phyloP scores from a whole-genome alignment of 1,140 invertebrate genomes.

The Euwallacea similis region DNA sequence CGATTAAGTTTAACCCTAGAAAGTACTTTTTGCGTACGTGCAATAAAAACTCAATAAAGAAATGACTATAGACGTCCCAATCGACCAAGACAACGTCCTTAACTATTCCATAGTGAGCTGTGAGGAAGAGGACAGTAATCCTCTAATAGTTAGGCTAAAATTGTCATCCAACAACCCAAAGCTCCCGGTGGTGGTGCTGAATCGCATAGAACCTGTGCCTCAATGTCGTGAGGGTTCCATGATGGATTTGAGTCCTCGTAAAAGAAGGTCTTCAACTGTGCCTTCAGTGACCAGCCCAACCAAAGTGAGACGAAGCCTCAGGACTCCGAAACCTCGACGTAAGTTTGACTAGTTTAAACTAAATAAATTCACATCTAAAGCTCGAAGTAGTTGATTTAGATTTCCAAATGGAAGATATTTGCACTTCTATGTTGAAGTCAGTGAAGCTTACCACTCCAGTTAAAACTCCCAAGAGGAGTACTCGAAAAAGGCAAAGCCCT shows the following conservation, averaged over 20 bases:
- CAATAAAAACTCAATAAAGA: not conserved
- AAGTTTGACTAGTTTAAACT: not conserved
- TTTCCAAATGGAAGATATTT: not conserved
- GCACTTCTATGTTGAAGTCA: constrained; percentile 7
- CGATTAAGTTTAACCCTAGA: no score
- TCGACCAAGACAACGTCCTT: constrained; percentile 21
- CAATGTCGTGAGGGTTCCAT: not conserved
- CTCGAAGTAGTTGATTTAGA: not conserved
- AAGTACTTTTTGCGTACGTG: no score
- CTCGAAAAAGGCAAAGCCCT: not conserved
- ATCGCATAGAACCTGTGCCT: constrained; percentile 14
- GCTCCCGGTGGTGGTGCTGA: constrained; percentile 12
- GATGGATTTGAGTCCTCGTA: constrained; percentile 10
- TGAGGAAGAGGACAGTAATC: constrained; percentile 32
- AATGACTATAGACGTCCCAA: constrained; percentile 25
- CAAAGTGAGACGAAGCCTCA: constrained; percentile 10
- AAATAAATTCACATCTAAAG: no score
- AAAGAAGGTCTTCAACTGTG: constrained; percentile 3
- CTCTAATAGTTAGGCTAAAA: constrained; percentile 29
- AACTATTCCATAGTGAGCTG: constrained; percentile 34
- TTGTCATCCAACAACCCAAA: constrained; percentile 9
- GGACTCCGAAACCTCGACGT: constrained; percentile 16
- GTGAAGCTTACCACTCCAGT: constrained; percentile 14
- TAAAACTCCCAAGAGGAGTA: constrained; percentile 8
- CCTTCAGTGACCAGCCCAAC: constrained; percentile 4